Evolutionary conservation across 2,113 vertebrate genomes (phyloP).

Genomic region (Gymnarchus niloticus): DNA sequence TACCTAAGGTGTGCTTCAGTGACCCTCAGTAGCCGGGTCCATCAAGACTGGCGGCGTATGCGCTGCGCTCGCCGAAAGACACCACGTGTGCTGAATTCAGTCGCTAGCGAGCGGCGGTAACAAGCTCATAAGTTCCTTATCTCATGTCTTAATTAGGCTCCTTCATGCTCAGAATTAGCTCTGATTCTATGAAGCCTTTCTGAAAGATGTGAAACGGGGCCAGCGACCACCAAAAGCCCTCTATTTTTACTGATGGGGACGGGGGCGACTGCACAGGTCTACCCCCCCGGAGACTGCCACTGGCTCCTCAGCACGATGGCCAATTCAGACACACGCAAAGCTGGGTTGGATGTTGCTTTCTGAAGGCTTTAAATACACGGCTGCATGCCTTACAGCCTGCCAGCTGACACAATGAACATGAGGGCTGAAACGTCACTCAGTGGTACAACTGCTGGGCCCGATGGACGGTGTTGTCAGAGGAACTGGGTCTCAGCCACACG

Average conservation of each 20-base stretch:
- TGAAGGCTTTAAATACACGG: too few relatives aligned
- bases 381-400: background rate
- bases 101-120: background rate
- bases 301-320: too few relatives aligned
- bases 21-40: too few relatives aligned
- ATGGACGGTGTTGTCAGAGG: background rate
- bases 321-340: too few relatives aligned
- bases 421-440: background rate
- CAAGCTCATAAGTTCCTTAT: background rate
- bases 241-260: background rate
- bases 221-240: background rate
- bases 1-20: too few relatives aligned
- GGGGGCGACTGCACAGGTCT: background rate
- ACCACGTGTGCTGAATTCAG: background rate
- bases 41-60: background rate
- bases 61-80: background rate
- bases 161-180: slow-evolving; percentile 3
- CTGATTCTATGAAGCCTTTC: background rate
- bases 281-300: too few relatives aligned
- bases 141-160: background rate
- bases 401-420: background rate
- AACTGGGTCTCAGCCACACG: background rate
- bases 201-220: background rate
- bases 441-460: background rate
- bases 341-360: too few relatives aligned